These are phyloP conservation scores for Triplophysa siluroides DNA, from an alignment of 2,113 vertebrate species.

Conservation along the genomic window DNA sequence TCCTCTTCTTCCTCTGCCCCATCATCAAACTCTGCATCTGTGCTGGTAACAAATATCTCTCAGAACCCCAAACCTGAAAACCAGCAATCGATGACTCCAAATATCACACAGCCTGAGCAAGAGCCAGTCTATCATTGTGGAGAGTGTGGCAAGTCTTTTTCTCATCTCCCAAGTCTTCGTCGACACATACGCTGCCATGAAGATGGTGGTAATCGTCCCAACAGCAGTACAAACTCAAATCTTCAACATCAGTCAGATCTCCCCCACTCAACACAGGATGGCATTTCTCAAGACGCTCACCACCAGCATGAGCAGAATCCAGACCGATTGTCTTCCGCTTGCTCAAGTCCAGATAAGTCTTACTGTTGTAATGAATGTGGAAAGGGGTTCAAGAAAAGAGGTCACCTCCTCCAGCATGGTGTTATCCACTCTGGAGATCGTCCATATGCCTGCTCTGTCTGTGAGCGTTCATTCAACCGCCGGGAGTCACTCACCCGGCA, in stretches of 20 bases:
- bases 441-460: constrained; percentile 84
- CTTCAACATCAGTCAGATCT: constrained; percentile 59
- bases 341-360: constrained; percentile 75
- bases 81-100: constrained; percentile 58
- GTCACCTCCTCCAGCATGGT: constrained; percentile 91
- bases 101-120: constrained; percentile 67
- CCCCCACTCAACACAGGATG: constrained; percentile 62
- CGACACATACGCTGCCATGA: constrained; percentile 78
- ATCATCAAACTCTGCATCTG: constrained; percentile 73
- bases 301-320: constrained; percentile 54
- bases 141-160: constrained; percentile 79
- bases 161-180: constrained; percentile 76
- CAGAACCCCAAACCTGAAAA: constrained; percentile 70
- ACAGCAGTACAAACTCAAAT: constrained; percentile 62
- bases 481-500: constrained; percentile 89
- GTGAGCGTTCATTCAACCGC: constrained; percentile 89
- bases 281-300: constrained; percentile 52
- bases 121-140: constrained; percentile 78
- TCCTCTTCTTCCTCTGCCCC: constrained; percentile 72
- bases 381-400: constrained; percentile 90
- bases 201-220: constrained; percentile 60
- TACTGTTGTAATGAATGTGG: constrained; percentile 86
- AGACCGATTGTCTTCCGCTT: constrained; percentile 61
- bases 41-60: constrained; percentile 72
- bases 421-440: constrained; percentile 90